These are phyloP conservation scores for Uloborus diversus DNA, from an alignment of 1,140 invertebrate species.

Conservation along the genomic window DNA sequence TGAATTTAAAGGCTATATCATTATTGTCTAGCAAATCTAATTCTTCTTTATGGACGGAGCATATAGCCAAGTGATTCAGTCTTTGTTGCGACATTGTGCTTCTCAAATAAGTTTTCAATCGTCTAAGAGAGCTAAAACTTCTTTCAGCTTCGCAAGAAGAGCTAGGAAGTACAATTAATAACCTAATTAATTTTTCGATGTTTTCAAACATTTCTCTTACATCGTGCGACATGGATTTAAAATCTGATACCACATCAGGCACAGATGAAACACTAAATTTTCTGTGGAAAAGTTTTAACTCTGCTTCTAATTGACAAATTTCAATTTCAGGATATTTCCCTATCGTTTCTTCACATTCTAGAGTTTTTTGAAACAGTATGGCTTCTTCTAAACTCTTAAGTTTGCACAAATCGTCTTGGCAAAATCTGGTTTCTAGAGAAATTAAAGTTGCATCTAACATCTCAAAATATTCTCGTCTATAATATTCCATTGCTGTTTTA, in stretches of 20 bases:
- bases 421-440: neutral
- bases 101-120: neutral
- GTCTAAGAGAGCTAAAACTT: neutral
- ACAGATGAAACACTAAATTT: neutral
- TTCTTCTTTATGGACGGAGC: neutral
- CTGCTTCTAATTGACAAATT: neutral
- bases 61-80: neutral
- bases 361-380: too few relatives aligned
- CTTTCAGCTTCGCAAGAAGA: neutral
- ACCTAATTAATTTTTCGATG: neutral
- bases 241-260: neutral
- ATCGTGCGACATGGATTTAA: neutral
- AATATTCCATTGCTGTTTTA: neutral
- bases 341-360: neutral
- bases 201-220: neutral
- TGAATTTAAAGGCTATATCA: neutral
- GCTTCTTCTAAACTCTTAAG: neutral
- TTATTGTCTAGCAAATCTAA: neutral
- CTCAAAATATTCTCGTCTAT: neutral
- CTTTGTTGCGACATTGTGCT: neutral
- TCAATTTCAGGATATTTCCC: neutral
- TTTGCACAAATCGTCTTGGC: neutral
- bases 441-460: neutral
- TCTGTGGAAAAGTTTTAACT: neutral
- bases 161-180: neutral